Conservation (phyloP, 1,140 invertebrate genomes). For the Acromyrmex echinatior region DNA sequence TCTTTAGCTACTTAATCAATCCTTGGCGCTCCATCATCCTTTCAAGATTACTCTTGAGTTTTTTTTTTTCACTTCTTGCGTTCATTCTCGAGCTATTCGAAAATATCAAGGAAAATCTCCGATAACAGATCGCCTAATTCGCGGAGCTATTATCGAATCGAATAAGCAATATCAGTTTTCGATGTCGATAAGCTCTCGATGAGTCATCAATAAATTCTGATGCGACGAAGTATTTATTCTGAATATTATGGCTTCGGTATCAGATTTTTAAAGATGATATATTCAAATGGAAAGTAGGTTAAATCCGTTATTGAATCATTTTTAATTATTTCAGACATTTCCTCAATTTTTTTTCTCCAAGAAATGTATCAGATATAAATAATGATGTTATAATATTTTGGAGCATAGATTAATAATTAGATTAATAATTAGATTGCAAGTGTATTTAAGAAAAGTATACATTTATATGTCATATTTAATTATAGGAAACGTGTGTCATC, state of each 20-base stretch:
- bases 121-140: slow-evolving; percentile 16
- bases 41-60: neutral
- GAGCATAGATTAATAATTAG: neutral
- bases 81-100: neutral
- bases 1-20: slow-evolving; percentile 52
- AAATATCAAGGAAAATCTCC: neutral
- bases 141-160: neutral
- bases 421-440: neutral
- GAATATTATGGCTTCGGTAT: neutral
- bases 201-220: neutral
- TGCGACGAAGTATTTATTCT: neutral
- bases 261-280: slow-evolving; percentile 12
- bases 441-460: neutral
- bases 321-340: neutral
- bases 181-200: neutral
- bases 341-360: too few relatives aligned
- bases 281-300: neutral
- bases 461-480: neutral
- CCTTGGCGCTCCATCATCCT: slow-evolving; percentile 25
- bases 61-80: neutral
- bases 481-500: neutral
- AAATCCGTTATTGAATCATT: neutral
- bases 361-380: too few relatives aligned
- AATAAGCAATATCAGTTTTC: slow-evolving; percentile 12
- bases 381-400: neutral